Evolutionary conservation across 1,140 invertebrate genomes (phyloP), one percentile per base, ranked within the genome.

Genomic region (Lycorma delicatula): DNA sequence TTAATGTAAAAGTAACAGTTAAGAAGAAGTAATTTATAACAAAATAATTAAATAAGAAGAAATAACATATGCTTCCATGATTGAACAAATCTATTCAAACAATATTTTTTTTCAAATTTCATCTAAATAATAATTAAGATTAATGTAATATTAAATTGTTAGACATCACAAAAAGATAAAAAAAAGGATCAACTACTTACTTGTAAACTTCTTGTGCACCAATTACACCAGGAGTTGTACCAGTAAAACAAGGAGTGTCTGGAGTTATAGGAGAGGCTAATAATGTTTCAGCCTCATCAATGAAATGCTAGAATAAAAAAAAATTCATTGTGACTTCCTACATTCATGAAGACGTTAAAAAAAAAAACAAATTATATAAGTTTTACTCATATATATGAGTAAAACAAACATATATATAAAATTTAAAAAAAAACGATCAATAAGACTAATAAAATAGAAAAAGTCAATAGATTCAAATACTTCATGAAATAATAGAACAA

Each of bases 121-220:
- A n/a, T n/a, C n/a, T n/a, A n/a, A n/a, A n/a, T n/a, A n/a, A n/a
- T n/a, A n/a, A n/a, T n/a, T n/a, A n/a, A n/a, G n/a, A n/a, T n/a
- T n/a, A n/a, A n/a, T n/a, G n/a, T n/a, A n/a, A n/a, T n/a, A n/a
- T n/a, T n/a, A n/a, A n/a, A n/a, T n/a, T n/a, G n/a, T n/a, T n/a
- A n/a, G n/a, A n/a, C n/a, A n/a, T n/a, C n/a, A 52, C 16, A 2
- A 13, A 18, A 2, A 29, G 16, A 52, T 3, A 29, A 23, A 31
- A 12, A 41, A 26, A 16, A 54, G 18, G 12, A 12, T 20, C 27
- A 3, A 26, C 6, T 46, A 66, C 71, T 67, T 73, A 89, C 85
- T 83, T 83, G 73, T 95, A 95, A 47, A 95, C 89, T 76, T 95
- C 91, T 75, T 94, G 92, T 58, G 91, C 87, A 58, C 92, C 92